Percentiles rank a stretch among this genome's conserved stretches.
These are phyloP conservation scores for Huso huso DNA, from an alignment of 2,797 vertebrate genomes.

Conservation along the genomic window DNA sequence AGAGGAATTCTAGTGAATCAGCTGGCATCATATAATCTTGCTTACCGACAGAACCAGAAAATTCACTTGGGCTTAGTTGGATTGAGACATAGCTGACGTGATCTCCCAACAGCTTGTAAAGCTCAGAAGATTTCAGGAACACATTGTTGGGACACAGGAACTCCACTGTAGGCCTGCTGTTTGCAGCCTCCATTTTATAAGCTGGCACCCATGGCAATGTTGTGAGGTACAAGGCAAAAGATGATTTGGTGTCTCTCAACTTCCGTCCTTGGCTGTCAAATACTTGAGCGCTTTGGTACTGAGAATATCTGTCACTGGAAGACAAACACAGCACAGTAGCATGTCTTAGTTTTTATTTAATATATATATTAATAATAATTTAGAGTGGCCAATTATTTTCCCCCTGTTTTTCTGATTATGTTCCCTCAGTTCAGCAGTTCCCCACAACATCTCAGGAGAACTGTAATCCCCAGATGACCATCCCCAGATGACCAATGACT, in stretches of 20 bases:
- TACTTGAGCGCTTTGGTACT: conserved; percentile 56
- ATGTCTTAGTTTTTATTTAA: no score
- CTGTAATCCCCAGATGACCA: no score
- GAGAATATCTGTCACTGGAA: conserved; percentile 55
- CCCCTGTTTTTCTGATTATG: no score
- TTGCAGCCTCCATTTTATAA: conserved; percentile 18
- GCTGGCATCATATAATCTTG: not conserved
- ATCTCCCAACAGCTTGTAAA: conserved; percentile 48
- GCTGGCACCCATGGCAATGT: conserved; percentile 56
- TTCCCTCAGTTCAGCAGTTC: no score
- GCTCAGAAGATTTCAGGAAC: conserved; percentile 47
- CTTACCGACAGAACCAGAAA: conserved; percentile 54
- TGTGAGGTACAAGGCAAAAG: conserved; percentile 51
- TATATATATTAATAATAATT: no score
- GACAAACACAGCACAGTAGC: no score
- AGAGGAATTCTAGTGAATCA: no score
- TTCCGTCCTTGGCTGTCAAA: conserved; percentile 39
- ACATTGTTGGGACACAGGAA: conserved; percentile 47
- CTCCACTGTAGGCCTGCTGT: conserved; percentile 20
- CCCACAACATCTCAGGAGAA: no score
- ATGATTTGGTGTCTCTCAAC: conserved; percentile 44
- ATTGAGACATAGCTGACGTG: conserved; percentile 49
- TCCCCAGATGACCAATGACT: no score
- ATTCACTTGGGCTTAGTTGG: conserved; percentile 45
- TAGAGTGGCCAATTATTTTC: no score